These are phyloP conservation scores for Sphaerophoria rueppellii DNA, from an alignment of 2,888 invertebrate species.

Conservation along the genomic window DNA sequence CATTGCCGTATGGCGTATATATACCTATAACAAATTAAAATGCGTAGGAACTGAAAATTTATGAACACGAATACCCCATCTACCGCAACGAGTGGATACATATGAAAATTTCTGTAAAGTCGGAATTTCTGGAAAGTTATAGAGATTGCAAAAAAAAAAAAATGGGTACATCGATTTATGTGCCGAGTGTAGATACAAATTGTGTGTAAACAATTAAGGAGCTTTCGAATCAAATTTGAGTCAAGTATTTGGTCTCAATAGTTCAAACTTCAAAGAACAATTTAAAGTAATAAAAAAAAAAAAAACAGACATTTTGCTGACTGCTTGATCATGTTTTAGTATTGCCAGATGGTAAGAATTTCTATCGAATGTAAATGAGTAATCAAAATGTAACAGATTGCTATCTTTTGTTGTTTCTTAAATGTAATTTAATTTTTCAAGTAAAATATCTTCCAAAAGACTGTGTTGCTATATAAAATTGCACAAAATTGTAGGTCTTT, in stretches of 20 bases:
- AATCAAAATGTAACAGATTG: too few relatives aligned
- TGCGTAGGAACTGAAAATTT: slow-evolving; percentile 49
- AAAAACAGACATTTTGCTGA: neutral
- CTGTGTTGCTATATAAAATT: too few relatives aligned
- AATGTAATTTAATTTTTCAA: too few relatives aligned
- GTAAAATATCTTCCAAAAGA: too few relatives aligned
- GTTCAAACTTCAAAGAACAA: neutral
- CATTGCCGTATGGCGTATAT: slow-evolving; percentile 11
- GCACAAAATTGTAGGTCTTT: too few relatives aligned
- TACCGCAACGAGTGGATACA: slow-evolving; percentile 19
- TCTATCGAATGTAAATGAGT: neutral
- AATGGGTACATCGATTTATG: slow-evolving; percentile 1
- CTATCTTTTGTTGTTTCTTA: neutral
- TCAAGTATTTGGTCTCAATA: slow-evolving; percentile 1
- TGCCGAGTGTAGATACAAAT: slow-evolving; percentile 7
- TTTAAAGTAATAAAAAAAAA: slow-evolving; percentile 1
- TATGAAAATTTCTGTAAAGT: slow-evolving; percentile 7
- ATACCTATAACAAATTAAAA: slow-evolving; percentile 21
- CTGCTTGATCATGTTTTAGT: slow-evolving; percentile 7
- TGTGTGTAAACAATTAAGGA: slow-evolving; percentile 8
- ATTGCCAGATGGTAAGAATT: slow-evolving; percentile 3
- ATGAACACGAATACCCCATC: slow-evolving; percentile 8
- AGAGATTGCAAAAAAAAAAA: slow-evolving; percentile 1
- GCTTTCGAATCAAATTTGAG: neutral
- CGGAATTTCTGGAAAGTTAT: neutral